Percentiles rank a stretch among this genome's conserved stretches.
Evolutionary conservation across 2,888 invertebrate genomes (phyloP).

Genomic region (Agrilus cyanescens): DNA sequence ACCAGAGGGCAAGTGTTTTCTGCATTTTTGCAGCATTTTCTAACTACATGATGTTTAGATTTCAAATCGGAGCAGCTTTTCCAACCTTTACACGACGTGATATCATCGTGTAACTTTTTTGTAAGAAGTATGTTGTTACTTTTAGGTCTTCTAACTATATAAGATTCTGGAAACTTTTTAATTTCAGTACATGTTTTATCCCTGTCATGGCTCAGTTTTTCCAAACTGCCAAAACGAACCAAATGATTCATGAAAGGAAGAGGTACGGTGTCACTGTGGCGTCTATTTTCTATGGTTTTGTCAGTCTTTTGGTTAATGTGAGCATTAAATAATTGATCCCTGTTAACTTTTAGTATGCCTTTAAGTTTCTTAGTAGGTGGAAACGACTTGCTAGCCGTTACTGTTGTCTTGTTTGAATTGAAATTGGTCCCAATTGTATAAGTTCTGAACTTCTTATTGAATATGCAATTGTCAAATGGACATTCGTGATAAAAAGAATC

Average conservation of each 20-base stretch:
- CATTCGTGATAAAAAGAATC: conserved; percentile 31
- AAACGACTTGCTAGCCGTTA: conserved; percentile 31
- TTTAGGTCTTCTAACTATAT: conserved; percentile 30
- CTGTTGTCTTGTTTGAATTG: conserved; percentile 29
- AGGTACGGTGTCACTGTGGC: conserved; percentile 42
- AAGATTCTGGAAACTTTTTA: conserved; percentile 36
- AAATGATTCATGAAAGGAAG: conserved; percentile 37
- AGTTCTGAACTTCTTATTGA: conserved; percentile 32
- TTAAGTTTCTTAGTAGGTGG: conserved; percentile 25
- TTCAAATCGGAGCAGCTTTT: conserved; percentile 35
- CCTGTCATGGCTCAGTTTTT: conserved; percentile 25
- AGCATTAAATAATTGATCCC: conserved; percentile 21
- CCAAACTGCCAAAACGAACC: conserved; percentile 36
- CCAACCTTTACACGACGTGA: conserved; percentile 31
- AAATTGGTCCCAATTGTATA: conserved; percentile 36
- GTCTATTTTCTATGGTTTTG: conserved; percentile 22
- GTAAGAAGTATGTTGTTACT: conserved; percentile 12
- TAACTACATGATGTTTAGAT: conserved; percentile 22
- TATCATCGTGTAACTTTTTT: conserved; percentile 34
- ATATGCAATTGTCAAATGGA: conserved; percentile 34
- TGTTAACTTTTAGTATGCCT: conserved; percentile 28
- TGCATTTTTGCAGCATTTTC: conserved; percentile 34
- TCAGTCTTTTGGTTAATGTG: conserved; percentile 20
- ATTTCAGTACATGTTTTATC: conserved; percentile 15
- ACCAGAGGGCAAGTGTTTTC: conserved; percentile 32